Evolutionary conservation across 2,888 invertebrate species (phyloP).

Genomic region (Salticus scenicus): DNA sequence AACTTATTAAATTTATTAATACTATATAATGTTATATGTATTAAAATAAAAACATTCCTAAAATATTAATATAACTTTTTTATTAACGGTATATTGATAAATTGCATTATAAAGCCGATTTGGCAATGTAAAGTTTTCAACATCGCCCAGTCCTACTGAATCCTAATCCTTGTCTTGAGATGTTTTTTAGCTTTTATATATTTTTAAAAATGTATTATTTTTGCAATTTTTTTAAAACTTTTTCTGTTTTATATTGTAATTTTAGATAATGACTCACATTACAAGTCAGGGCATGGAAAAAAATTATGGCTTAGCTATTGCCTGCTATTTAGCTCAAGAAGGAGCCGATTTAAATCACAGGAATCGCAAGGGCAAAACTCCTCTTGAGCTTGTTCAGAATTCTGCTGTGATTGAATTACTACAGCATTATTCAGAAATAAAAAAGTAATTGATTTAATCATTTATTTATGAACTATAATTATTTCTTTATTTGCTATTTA

Average conservation of each 20-base stretch:
- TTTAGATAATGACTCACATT: conserved; percentile 50
- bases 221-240: too few relatives aligned
- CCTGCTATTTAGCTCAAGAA: conserved; percentile 83
- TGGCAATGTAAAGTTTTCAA: too few relatives aligned
- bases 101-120: too few relatives aligned
- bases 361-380: conserved; percentile 83
- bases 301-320: conserved; percentile 81
- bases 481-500: neutral
- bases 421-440: conserved; percentile 76
- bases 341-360: conserved; percentile 80
- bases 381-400: conserved; percentile 82
- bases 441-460: conserved; percentile 72
- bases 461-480: neutral
- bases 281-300: conserved; percentile 76
- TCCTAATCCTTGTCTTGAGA: too few relatives aligned
- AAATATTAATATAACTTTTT: too few relatives aligned
- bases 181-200: too few relatives aligned
- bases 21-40: too few relatives aligned
- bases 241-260: neutral
- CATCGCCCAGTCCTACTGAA: too few relatives aligned
- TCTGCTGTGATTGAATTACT: conserved; percentile 78
- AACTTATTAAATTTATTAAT: too few relatives aligned
- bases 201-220: too few relatives aligned
- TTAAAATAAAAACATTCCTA: too few relatives aligned
- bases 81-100: too few relatives aligned